Conservation (phyloP, 2,113 vertebrate genomes). For the Ophthalmolycus amberensis region DNA sequence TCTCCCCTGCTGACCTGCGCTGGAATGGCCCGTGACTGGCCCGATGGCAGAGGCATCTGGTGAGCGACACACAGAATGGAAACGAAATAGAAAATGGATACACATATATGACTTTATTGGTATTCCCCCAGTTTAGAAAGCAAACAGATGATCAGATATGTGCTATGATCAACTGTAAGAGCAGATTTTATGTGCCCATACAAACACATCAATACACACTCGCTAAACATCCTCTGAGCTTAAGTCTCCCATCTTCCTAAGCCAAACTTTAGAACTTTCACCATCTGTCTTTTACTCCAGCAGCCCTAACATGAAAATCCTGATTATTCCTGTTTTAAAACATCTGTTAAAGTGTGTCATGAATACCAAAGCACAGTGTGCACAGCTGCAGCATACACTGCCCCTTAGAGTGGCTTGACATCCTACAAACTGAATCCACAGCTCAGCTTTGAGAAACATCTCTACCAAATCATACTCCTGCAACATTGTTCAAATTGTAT, state of each 20-base stretch:
- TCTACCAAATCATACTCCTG: background rate
- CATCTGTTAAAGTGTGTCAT: constrained; percentile 28
- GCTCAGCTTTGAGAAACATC: background rate
- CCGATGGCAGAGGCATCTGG: constrained; percentile 94
- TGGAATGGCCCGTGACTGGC: constrained; percentile 97
- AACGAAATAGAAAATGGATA: background rate
- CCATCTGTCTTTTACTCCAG: constrained; percentile 15
- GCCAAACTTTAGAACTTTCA: constrained; percentile 1
- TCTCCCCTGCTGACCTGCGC: constrained; percentile 93
- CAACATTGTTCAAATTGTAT: background rate
- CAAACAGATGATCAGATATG: background rate
- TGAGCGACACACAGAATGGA: constrained; percentile 64
- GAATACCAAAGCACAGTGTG: background rate
- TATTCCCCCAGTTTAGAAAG: background rate
- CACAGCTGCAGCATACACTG: background rate
- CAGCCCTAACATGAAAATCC: background rate
- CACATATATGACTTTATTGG: background rate
- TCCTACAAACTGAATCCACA: background rate
- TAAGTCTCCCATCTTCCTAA: background rate
- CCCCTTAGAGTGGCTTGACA: background rate
- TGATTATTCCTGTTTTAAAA: constrained; percentile 22
- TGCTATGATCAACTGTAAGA: background rate
- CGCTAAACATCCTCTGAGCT: background rate
- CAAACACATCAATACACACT: background rate
- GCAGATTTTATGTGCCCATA: background rate